A percentile compares a stretch with the other conserved stretches of the same genome.
Conservation (phyloP, 2,113 vertebrate genomes). For the Platysteira castanea region DNA sequence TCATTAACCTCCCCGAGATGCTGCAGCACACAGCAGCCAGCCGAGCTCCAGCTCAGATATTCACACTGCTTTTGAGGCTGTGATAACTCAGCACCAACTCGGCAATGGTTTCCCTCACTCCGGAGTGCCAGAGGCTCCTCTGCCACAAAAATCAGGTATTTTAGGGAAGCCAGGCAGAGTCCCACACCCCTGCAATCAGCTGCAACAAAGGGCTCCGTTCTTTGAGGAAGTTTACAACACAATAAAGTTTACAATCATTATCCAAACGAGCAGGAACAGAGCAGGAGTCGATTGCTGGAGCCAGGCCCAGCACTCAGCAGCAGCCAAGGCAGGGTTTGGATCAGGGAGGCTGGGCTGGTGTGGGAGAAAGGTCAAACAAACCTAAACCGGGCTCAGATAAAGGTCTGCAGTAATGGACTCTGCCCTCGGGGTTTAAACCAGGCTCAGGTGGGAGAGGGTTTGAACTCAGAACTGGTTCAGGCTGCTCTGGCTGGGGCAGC, state of each 20-base stretch:
- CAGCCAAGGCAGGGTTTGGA: background rate
- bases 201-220: conserved; percentile 10
- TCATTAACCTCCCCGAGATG: background rate
- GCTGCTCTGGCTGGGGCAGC: background rate
- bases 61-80: background rate
- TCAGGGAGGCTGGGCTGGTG: background rate
- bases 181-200: background rate
- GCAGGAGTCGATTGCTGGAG: background rate
- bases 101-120: background rate
- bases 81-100: background rate
- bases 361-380: conserved; percentile 25
- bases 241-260: background rate
- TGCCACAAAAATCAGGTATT: background rate
- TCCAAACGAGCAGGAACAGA: background rate
- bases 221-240: background rate
- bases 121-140: background rate
- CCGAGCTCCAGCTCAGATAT: background rate
- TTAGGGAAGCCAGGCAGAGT: background rate
- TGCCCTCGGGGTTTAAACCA: background rate
- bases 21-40: background rate
- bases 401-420: background rate
- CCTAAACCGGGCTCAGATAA: background rate
- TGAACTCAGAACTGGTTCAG: background rate
- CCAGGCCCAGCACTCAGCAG: conserved; percentile 4
- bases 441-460: rapidly evolving